Conservation (phyloP, 2,888 invertebrate species). For the Tachina lurida region DNA sequence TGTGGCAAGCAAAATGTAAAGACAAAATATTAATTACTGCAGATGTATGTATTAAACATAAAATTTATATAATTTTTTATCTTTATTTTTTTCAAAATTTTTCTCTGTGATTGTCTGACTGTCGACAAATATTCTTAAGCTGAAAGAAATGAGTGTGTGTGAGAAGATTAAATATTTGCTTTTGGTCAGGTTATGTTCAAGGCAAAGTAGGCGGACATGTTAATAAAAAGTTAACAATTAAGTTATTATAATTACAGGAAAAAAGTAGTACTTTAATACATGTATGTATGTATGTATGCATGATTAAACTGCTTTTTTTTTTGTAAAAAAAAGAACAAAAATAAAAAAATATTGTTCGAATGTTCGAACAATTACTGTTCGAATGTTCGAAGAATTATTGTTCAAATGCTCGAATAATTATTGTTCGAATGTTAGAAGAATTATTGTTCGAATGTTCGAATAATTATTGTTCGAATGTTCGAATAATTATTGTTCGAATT, state of each 20-base stretch:
- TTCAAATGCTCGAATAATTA: no score
- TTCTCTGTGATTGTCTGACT: slow-evolving; percentile 42
- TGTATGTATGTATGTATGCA: no score
- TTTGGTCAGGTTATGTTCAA: neutral
- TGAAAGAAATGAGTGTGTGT: neutral
- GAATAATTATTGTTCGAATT: no score
- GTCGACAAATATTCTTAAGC: neutral
- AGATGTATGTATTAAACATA: slow-evolving; percentile 62
- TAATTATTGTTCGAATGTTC: no score
- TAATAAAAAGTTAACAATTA: slow-evolving; percentile 49
- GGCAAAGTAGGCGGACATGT: slow-evolving; percentile 53
- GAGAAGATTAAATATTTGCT: slow-evolving; percentile 37
- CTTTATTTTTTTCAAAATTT: neutral
- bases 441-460: no score
- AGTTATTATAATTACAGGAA: slow-evolving; percentile 19
- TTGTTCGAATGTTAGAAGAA: no score
- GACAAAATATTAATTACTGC: slow-evolving; percentile 69
- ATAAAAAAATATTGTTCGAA: no score
- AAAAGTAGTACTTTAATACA: no score
- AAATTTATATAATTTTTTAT: slow-evolving; percentile 48
- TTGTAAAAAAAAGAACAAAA: neutral
- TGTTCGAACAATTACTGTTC: no score
- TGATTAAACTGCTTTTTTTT: no score
- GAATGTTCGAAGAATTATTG: no score
- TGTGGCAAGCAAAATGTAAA: slow-evolving; percentile 73